A percentile compares a stretch with the other conserved stretches of the same genome.
Evolutionary conservation across 2,113 vertebrate genomes (phyloP).

Genomic region (Oncorhynchus keta): DNA sequence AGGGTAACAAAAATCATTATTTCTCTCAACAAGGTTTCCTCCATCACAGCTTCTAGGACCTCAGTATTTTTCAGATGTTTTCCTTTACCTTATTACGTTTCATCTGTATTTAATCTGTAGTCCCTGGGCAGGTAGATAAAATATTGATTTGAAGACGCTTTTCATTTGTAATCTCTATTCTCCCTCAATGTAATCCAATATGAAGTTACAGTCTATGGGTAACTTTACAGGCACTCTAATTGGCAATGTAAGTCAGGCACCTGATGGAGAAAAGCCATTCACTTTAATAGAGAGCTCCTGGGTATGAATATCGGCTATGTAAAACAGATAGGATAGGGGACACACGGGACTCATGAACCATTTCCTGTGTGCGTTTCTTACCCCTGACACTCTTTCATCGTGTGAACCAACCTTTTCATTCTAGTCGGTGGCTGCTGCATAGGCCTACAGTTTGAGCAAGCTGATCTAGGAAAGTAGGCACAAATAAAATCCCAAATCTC

Average conservation of each 20-base stretch:
- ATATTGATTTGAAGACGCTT: too few species aligned
- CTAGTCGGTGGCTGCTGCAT: neutral
- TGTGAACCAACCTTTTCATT: slow-evolving; percentile 11
- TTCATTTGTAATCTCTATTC: neutral
- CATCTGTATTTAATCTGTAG: too few species aligned
- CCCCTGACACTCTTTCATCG: slow-evolving; percentile 1
- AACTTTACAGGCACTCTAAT: slow-evolving; percentile 21
- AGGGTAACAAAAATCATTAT: too few species aligned
- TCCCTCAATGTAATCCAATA: neutral
- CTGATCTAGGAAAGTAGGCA: neutral
- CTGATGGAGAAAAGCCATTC: slow-evolving; percentile 36
- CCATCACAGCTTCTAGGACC: too few species aligned
- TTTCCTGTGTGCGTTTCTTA: neutral
- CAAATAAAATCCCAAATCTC: neutral
- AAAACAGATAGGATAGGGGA: slow-evolving; percentile 23
- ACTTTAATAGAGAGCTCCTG: slow-evolving; percentile 13
- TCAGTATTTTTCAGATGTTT: too few species aligned
- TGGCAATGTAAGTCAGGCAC: slow-evolving; percentile 12
- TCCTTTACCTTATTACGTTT: too few species aligned
- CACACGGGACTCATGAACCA: slow-evolving; percentile 1
- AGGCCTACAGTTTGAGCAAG: neutral
- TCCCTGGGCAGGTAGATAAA: too few species aligned
- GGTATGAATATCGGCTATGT: neutral
- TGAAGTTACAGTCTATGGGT: neutral
- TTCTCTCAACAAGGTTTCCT: too few species aligned